Percentiles rank a stretch among this genome's conserved stretches.
Conservation (phyloP, 1,140 invertebrate species). For the Elymnias hypermnestra region DNA sequence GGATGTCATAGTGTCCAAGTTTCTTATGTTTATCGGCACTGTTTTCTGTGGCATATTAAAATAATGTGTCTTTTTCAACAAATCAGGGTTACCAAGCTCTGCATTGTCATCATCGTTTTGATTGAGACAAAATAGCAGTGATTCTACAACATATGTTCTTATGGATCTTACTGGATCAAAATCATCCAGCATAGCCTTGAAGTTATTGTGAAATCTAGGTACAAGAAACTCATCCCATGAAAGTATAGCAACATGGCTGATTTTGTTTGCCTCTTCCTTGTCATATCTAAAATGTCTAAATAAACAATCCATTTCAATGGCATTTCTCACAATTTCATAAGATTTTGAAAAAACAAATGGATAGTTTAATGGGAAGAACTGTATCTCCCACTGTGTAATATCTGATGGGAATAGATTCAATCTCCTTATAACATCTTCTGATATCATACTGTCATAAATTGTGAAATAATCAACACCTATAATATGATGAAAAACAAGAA, state of each 20-base stretch:
- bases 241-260: slow-evolving; percentile 75
- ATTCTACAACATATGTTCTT: slow-evolving; percentile 43
- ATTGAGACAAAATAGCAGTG: slow-evolving; percentile 66
- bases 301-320: slow-evolving; percentile 81
- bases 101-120: slow-evolving; percentile 68
- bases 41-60: slow-evolving; percentile 50
- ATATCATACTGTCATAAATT: slow-evolving; percentile 76
- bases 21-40: slow-evolving; percentile 50
- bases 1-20: slow-evolving; percentile 61
- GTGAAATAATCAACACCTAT: slow-evolving; percentile 76
- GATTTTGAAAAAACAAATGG: slow-evolving; percentile 69
- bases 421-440: slow-evolving; percentile 73
- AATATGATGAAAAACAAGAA: slow-evolving; percentile 76
- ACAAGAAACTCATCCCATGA: slow-evolving; percentile 82
- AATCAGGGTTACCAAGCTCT: slow-evolving; percentile 61
- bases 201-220: slow-evolving; percentile 74
- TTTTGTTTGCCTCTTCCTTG: slow-evolving; percentile 63
- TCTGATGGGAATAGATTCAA: slow-evolving; percentile 72
- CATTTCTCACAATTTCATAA: slow-evolving; percentile 62
- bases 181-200: slow-evolving; percentile 58
- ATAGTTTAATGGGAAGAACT: slow-evolving; percentile 76
- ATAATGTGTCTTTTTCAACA: slow-evolving; percentile 71
- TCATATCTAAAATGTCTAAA: slow-evolving; percentile 73
- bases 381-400: slow-evolving; percentile 72
- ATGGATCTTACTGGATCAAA: slow-evolving; percentile 60